These are phyloP conservation scores for Eristalis arbustorum DNA, from an alignment of 2,888 invertebrate species.

Conservation along the genomic window DNA sequence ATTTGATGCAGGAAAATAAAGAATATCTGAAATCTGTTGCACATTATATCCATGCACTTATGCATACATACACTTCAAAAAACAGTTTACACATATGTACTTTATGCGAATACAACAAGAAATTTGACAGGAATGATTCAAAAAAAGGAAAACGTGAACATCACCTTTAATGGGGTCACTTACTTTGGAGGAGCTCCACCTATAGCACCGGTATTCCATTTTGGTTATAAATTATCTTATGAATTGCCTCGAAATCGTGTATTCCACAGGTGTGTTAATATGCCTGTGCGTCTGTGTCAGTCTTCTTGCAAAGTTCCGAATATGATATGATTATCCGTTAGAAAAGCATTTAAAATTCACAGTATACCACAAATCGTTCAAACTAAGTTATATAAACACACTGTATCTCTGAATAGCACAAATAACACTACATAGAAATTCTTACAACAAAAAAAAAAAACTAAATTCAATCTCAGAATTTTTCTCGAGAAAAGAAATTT, in stretches of 20 bases:
- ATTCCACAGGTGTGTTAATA: constrained; percentile 42
- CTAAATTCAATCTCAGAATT: constrained; percentile 52
- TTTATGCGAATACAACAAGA: constrained; percentile 4
- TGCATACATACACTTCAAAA: constrained; percentile 5
- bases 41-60: neutral
- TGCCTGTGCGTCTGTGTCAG: constrained; percentile 29
- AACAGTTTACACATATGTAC: constrained; percentile 1
- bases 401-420: constrained; percentile 7
- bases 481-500: constrained; percentile 67
- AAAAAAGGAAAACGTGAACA: constrained; percentile 58
- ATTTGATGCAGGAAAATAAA: neutral
- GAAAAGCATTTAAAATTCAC: constrained; percentile 31
- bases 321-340: constrained; percentile 42
- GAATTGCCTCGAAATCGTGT: constrained; percentile 42
- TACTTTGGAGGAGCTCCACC: constrained; percentile 80
- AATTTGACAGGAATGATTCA: constrained; percentile 44
- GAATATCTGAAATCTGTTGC: neutral
- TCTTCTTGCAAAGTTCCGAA: constrained; percentile 39
- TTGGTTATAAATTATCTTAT: constrained; percentile 72
- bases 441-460: constrained; percentile 22
- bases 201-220: constrained; percentile 80
- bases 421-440: constrained; percentile 42
- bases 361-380: constrained; percentile 8
- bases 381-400: constrained; percentile 3
- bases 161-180: constrained; percentile 78